Evolutionary conservation across 2,113 vertebrate species (phyloP).

Genomic region (Oenanthe melanoleuca): DNA sequence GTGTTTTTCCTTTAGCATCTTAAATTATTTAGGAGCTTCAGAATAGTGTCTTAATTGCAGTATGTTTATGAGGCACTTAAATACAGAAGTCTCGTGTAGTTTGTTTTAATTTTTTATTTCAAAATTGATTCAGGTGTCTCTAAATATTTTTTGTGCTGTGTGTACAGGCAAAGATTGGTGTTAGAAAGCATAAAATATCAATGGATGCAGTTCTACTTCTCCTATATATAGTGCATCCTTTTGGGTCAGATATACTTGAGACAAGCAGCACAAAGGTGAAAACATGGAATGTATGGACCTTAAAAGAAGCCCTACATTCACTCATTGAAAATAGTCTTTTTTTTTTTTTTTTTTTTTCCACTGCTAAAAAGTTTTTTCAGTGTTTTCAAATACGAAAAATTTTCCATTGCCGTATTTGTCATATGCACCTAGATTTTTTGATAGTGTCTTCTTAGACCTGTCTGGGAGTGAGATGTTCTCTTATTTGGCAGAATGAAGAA

Average conservation of each 20-base stretch:
- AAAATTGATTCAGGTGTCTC: constrained; percentile 26
- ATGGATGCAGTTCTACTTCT: neutral
- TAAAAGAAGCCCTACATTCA: neutral
- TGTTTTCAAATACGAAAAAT: constrained; percentile 10
- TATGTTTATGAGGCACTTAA: constrained; percentile 7
- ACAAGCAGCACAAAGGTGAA: neutral
- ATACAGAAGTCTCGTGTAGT: constrained; percentile 5
- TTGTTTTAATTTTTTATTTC: constrained; percentile 58
- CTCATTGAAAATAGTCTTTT: neutral
- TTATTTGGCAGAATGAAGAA: constrained; percentile 43
- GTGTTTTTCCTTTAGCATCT: neutral
- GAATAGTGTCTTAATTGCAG: neutral
- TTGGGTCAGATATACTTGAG: neutral
- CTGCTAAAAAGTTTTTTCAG: constrained; percentile 37
- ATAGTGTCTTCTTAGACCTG: neutral
- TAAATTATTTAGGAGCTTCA: constrained; percentile 6
- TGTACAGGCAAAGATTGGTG: constrained; percentile 21
- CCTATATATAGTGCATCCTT: neutral
- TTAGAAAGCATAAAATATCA: constrained; percentile 34
- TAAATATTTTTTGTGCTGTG: constrained; percentile 29
- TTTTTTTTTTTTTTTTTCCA: neutral
- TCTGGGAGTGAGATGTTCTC: neutral
- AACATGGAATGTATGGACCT: neutral
- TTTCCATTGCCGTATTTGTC: neutral
- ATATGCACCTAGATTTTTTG: neutral